Evolutionary conservation across 2,888 invertebrate species (phyloP), one percentile per base, ranked within the genome.

Genomic region (Scaptomyza caliginosa): DNA sequence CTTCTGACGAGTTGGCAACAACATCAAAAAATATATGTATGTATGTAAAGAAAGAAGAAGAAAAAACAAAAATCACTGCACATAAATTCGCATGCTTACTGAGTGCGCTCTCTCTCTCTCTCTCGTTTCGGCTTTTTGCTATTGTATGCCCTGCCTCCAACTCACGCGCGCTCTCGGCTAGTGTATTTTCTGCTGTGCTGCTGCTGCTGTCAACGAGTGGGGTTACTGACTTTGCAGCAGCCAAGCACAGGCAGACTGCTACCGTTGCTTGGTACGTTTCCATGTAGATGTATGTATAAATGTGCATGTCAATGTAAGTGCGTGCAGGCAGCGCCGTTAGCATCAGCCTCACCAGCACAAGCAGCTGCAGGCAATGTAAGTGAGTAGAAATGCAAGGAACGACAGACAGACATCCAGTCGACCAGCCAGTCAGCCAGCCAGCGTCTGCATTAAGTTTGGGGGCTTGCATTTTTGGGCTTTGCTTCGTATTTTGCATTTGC

Each of bases 201-300:
- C 43, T 52, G 60, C 49, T 68, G 62, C 59, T 74, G 73, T 75
- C 72, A 73, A 73, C 76, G 85, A 85, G 86, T 85, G 84, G 84
- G 84, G 84, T 85, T 85, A 85, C 87, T 85, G 84, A 85, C 84
- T 87, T 87, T 87, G 63, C 87, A 79, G 80, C 87, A 85, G 86
- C 83, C 86, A 46, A 57, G 68, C 65, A 43, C 24, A 36, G 72
- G 30, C 76, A 54, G 55, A 63, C 48, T 63, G 71, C 57, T 73
- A 68, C 73, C 73, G 73, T 72, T 72, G 67, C 72, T 67, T 50
- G 49, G 28, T 32, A 51, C 13, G 32, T 32, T 32, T 13, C 32
- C 17, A 32, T 32, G 19, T n/a, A 13, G 46, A 26, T 42, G 24
- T 50, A 26, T 42, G 24, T 30, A 38, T 30, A 2, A 10, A 36